Base-by-base conservation (phyloP, 1,140 invertebrate genomes). In the Rhizoglyphus robini region DNA sequence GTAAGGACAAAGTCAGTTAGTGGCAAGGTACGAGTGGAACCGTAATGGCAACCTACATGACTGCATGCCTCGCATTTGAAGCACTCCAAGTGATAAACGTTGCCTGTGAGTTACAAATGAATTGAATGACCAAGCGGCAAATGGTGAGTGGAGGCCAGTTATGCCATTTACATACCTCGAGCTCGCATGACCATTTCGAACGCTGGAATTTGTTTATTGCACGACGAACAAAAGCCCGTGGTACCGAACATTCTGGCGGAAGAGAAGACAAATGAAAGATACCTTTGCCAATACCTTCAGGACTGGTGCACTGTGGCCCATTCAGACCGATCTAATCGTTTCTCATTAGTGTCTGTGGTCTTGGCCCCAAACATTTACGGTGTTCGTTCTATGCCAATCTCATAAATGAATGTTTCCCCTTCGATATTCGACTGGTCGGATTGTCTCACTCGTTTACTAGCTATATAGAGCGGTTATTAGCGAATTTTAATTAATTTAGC, bases 171-270 rank as follows among this genome's bases (percentile, higher is more conserved):
- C 61, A 30, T 49, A 61, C 84, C 86, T 76, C 89, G 86, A 27
- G 90, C 90, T 76, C 90, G 81, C 91, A 96, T 95, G 67, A 95
- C 91, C 90, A 96, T 92, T 79, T 96, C 91, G 78, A 94, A 95
- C 48, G 90, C 90, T 29, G 90, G 90, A 74, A 96, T 95, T 70
- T 88, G 86, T 81, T 93, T 92, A 74, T 87, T 88, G 79, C 89
- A 93, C 29, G 89, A 90, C 62, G 90, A 86, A 75, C 91, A 95
- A 75, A 90, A 87, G 66, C 91, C 91, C 8, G 89, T 93, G 69
- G 84, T 88, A 54, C 91, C 91, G 75, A 94, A 94, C 77, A 95
- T 83, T 80, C 91, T 81, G 75, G 11, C 72, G 47, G 2, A 51
- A 20, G n/a, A 51, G 13, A 23, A 51, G 23, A 41, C 36, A 41